Evolutionary conservation across 2,113 vertebrate genomes (phyloP).

Genomic region (Microcebus lehilahytsara): DNA sequence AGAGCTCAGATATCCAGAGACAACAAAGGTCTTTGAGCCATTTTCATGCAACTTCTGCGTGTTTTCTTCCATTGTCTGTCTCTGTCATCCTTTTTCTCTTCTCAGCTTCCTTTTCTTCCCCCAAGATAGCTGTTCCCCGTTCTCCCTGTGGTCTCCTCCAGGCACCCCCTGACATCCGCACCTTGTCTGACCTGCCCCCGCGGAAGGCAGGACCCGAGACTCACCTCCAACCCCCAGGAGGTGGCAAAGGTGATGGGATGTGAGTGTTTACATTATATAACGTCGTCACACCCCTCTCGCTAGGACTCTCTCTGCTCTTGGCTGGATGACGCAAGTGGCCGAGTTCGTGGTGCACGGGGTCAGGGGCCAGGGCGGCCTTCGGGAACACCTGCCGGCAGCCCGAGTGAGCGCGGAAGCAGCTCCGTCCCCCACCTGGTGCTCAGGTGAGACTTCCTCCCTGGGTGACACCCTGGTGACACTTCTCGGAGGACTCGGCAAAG

Average conservation of each 20-base stretch:
- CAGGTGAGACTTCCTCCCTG: neutral
- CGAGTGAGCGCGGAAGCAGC: neutral
- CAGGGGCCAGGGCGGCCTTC: neutral
- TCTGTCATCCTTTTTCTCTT: neutral
- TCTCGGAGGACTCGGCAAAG: neutral
- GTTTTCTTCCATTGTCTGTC: neutral
- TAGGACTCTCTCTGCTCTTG: neutral
- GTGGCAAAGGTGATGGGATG: accelerated
- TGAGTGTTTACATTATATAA: accelerated
- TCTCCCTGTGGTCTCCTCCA: neutral
- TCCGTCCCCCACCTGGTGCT: accelerated
- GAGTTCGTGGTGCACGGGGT: accelerated
- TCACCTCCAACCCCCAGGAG: neutral
- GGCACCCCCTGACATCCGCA: accelerated
- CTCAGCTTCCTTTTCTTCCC: neutral
- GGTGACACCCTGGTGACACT: accelerated
- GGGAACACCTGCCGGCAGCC: neutral
- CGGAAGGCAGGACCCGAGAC: accelerated
- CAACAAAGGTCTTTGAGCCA: neutral
- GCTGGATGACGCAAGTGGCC: too few relatives aligned
- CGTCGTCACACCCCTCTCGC: accelerated
- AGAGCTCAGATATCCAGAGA: neutral
- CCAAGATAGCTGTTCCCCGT: accelerated
- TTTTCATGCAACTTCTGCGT: neutral
- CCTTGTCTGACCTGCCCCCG: accelerated